Conservation (phyloP, 2,888 invertebrate genomes). For the Monopis laevigella region DNA sequence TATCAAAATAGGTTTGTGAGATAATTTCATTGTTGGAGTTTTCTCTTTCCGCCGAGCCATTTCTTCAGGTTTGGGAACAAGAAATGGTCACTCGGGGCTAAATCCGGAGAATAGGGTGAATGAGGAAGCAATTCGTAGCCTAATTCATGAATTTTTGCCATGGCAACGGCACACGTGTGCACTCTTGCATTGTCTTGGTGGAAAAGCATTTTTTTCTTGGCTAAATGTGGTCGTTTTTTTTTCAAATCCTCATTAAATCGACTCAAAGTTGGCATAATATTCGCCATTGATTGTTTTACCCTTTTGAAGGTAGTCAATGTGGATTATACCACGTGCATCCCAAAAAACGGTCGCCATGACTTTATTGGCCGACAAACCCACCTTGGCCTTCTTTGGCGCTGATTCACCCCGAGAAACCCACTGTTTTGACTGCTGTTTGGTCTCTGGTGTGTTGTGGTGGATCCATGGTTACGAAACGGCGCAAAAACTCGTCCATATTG, state of each 20-base stretch:
- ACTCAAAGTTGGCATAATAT: slow-evolving; percentile 5
- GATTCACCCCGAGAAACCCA: slow-evolving; percentile 15
- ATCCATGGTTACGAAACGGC: slow-evolving; percentile 14
- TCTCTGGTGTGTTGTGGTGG: slow-evolving; percentile 14
- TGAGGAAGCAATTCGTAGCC: slow-evolving; percentile 17
- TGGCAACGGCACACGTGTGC: slow-evolving; percentile 19
- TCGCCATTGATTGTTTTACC: slow-evolving; percentile 7
- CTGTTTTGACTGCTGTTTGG: slow-evolving; percentile 17
- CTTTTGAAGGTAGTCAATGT: slow-evolving; percentile 7
- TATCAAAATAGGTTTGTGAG: too few species aligned
- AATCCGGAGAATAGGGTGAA: slow-evolving; percentile 18
- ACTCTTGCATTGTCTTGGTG: slow-evolving; percentile 16
- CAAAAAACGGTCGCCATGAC: slow-evolving; percentile 13
- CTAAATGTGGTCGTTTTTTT: slow-evolving; percentile 9
- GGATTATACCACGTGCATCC: slow-evolving; percentile 1
- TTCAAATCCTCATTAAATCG: background rate
- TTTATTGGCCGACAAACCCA: slow-evolving; percentile 15
- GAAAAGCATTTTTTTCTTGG: slow-evolving; percentile 13
- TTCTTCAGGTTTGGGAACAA: slow-evolving; percentile 17
- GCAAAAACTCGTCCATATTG: slow-evolving; percentile 14
- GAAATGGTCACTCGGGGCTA: slow-evolving; percentile 18
- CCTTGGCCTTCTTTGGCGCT: slow-evolving; percentile 16
- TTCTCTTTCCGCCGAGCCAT: too few species aligned
- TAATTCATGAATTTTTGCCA: slow-evolving; percentile 19
- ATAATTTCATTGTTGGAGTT: too few species aligned